Percentiles rank a stretch among this genome's conserved stretches.
These are phyloP conservation scores for Ctenomys sociabilis DNA, from an alignment of 2,113 vertebrate species.

Conservation along the genomic window DNA sequence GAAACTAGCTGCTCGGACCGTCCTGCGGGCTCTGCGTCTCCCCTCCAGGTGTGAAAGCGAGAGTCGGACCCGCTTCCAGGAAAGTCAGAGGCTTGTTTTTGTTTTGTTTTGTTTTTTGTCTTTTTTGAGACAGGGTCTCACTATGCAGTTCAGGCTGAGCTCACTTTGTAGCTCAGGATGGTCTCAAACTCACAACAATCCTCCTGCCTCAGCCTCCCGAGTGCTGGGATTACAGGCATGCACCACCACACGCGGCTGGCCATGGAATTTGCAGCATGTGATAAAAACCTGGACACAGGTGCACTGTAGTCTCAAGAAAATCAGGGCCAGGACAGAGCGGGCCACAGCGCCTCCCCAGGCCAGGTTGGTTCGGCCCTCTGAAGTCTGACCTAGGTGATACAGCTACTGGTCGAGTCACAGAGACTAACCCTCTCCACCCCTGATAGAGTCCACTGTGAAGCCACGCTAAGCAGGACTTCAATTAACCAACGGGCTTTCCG, in stretches of 20 bases:
- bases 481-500: too few relatives aligned
- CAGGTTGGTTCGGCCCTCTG: background rate
- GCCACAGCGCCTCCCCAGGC: background rate
- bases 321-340: background rate
- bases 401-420: background rate
- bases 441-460: too few relatives aligned
- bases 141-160: too few relatives aligned
- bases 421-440: background rate
- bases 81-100: background rate
- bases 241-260: too few relatives aligned
- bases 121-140: too few relatives aligned
- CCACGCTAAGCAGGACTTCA: too few relatives aligned
- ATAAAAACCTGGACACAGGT: background rate
- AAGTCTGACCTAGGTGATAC: rapidly evolving
- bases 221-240: too few relatives aligned
- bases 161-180: too few relatives aligned
- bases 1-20: too few relatives aligned
- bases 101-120: too few relatives aligned
- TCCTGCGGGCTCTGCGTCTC: background rate
- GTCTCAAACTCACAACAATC: too few relatives aligned
- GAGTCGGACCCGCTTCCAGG: background rate
- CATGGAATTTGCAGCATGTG: background rate
- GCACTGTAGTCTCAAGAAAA: background rate
- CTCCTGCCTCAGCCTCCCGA: too few relatives aligned
- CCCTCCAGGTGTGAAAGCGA: background rate